Evolutionary conservation across 1,140 invertebrate genomes (phyloP).

Genomic region (Bombus ignitus): DNA sequence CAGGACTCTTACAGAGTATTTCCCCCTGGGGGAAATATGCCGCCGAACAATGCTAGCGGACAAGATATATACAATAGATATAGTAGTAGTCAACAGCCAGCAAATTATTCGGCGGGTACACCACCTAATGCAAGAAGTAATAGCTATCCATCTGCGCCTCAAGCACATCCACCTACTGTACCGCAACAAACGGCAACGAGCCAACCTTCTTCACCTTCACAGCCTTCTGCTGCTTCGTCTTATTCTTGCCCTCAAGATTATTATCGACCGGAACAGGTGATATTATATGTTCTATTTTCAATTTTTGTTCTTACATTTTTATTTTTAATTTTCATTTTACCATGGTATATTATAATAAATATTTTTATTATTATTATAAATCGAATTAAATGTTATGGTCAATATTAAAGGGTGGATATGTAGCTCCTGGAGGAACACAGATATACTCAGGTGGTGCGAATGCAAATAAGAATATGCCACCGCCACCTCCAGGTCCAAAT

Average conservation of each 20-base stretch:
- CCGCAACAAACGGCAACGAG: slow-evolving; percentile 73
- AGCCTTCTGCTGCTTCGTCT: slow-evolving; percentile 74
- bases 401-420: slow-evolving; percentile 72
- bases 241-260: slow-evolving; percentile 81
- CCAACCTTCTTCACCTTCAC: slow-evolving; percentile 77
- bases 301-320: not conserved
- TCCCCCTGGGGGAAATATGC: slow-evolving; percentile 78
- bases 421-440: slow-evolving; percentile 74
- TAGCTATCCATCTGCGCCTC: slow-evolving; percentile 78
- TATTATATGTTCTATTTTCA: not conserved
- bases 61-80: slow-evolving; percentile 82
- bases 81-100: slow-evolving; percentile 75
- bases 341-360: not conserved
- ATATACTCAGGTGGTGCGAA: slow-evolving; percentile 74
- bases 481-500: slow-evolving; percentile 85
- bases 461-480: slow-evolving; percentile 86
- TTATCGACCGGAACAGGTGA: slow-evolving; percentile 80
- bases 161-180: slow-evolving; percentile 75
- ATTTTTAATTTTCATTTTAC: not conserved
- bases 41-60: slow-evolving; percentile 76
- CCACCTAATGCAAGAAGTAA: slow-evolving; percentile 74
- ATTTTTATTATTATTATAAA: not conserved
- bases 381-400: not conserved
- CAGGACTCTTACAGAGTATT: slow-evolving; percentile 71
- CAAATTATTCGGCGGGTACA: slow-evolving; percentile 73